These are phyloP conservation scores for Coregonus sp. DNA, from an alignment of 2,797 vertebrate genomes.

Conservation along the genomic window DNA sequence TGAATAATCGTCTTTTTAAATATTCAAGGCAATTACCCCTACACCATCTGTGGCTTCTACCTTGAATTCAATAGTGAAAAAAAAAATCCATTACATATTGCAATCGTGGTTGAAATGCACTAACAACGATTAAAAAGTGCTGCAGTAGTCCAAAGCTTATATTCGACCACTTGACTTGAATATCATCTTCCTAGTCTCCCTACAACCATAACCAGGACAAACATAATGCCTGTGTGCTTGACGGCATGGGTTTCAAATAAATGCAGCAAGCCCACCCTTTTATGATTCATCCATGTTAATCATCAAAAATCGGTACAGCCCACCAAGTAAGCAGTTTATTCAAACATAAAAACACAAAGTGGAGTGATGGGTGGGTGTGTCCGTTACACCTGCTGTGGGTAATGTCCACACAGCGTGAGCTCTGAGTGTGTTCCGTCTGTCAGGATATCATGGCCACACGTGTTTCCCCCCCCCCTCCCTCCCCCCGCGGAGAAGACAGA, in stretches of 20 bases:
- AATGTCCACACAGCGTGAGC: conserved; percentile 30
- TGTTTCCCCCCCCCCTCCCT: neutral
- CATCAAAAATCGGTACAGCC: neutral
- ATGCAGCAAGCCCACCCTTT: neutral
- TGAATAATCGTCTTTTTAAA: neutral
- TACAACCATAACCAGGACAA: neutral
- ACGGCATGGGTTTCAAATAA: neutral
- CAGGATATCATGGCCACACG: conserved; percentile 35
- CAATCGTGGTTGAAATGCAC: neutral
- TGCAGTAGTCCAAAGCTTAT: too few species aligned
- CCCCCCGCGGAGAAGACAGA: neutral
- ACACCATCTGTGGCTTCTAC: conserved; percentile 6
- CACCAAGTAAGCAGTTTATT: neutral
- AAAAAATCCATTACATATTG: neutral
- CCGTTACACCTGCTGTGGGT: conserved; percentile 7
- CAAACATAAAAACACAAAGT: neutral
- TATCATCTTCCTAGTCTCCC: neutral
- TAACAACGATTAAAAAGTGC: neutral
- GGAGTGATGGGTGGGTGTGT: neutral
- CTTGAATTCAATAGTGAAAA: neutral
- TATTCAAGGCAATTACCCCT: conserved; percentile 5
- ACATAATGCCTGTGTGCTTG: neutral
- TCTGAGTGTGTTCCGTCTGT: conserved; percentile 39
- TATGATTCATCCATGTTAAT: neutral
- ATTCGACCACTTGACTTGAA: neutral